Evolutionary conservation across 2,888 invertebrate species (phyloP).

Genomic region (Eretmocerus hayati): DNA sequence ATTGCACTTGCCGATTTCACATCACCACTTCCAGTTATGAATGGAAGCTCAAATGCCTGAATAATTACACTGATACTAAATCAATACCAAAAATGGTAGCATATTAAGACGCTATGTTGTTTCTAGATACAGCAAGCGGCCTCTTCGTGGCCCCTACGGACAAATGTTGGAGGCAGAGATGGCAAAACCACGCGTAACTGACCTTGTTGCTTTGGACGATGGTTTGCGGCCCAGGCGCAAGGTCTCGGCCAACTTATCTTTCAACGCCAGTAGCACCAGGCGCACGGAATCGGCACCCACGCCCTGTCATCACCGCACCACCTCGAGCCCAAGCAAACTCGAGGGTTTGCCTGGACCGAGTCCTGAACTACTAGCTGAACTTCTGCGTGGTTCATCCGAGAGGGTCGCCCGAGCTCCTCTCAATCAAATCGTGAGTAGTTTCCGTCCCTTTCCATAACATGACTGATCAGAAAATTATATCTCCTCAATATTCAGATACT

Average conservation of each 20-base stretch:
- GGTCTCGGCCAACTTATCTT: slow-evolving; percentile 55
- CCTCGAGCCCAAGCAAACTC: slow-evolving; percentile 72
- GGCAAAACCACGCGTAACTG: slow-evolving; percentile 54
- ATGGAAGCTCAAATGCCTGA: too few species aligned
- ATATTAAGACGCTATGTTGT: too few species aligned
- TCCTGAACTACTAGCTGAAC: slow-evolving; percentile 66
- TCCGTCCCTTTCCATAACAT: neutral
- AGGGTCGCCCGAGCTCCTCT: slow-evolving; percentile 52
- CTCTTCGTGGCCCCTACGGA: slow-evolving; percentile 68
- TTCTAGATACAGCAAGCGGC: slow-evolving; percentile 64
- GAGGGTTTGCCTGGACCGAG: slow-evolving; percentile 57
- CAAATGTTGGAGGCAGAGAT: slow-evolving; percentile 77
- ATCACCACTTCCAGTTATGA: too few species aligned
- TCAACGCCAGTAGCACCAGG: slow-evolving; percentile 34
- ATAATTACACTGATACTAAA: too few species aligned
- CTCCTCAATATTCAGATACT: too few species aligned
- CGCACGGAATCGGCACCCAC: slow-evolving; percentile 47
- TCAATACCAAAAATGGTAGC: too few species aligned
- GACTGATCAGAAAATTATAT: too few species aligned
- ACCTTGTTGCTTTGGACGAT: slow-evolving; percentile 35
- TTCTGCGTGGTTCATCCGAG: slow-evolving; percentile 74
- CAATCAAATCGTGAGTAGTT: slow-evolving; percentile 39
- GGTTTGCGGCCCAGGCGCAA: slow-evolving; percentile 48
- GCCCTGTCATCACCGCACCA: slow-evolving; percentile 67
- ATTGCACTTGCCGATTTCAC: too few species aligned